phyloP scores from a whole-genome alignment of 2,113 vertebrate genomes.

The Vulpes ferrilata region DNA sequence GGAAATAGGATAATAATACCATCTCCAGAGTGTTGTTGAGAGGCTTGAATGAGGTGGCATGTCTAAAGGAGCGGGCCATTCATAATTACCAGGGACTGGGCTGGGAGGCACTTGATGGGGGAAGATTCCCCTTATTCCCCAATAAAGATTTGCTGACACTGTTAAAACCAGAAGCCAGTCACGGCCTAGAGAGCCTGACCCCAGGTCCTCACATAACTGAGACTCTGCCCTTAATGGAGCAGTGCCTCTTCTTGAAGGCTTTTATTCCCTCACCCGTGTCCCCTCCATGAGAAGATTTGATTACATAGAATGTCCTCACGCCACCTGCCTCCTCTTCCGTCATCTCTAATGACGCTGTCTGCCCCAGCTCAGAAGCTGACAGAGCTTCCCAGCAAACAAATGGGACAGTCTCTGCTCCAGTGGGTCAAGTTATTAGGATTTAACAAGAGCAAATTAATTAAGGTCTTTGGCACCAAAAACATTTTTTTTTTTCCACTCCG shows the following conservation, averaged over 20 bases:
- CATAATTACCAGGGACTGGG: background rate
- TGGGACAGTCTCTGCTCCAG: conserved; percentile 84
- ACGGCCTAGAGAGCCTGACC: background rate
- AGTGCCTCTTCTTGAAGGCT: background rate
- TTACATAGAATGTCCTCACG: background rate
- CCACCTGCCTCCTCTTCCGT: conserved; percentile 18
- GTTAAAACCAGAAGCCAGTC: background rate
- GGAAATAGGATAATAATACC: background rate
- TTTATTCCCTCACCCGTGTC: background rate
- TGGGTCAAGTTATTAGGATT: conserved; percentile 83
- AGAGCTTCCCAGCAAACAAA: conserved; percentile 66
- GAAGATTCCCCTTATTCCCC: background rate
- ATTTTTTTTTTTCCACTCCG: conserved; percentile 39
- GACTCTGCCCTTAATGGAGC: background rate
- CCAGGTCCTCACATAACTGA: background rate
- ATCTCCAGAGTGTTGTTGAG: background rate
- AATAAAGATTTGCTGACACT: background rate
- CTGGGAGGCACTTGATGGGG: too few relatives aligned
- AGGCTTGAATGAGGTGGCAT: background rate
- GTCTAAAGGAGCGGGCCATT: background rate
- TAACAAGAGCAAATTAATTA: conserved; percentile 86
- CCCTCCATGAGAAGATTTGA: conserved; percentile 12
- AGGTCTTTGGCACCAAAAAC: conserved; percentile 65
- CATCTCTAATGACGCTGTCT: conserved; percentile 51
- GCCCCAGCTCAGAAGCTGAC: conserved; percentile 12